phyloP scores from a whole-genome alignment of 1,140 invertebrate genomes.

The Rhyacophila brunnea region DNA sequence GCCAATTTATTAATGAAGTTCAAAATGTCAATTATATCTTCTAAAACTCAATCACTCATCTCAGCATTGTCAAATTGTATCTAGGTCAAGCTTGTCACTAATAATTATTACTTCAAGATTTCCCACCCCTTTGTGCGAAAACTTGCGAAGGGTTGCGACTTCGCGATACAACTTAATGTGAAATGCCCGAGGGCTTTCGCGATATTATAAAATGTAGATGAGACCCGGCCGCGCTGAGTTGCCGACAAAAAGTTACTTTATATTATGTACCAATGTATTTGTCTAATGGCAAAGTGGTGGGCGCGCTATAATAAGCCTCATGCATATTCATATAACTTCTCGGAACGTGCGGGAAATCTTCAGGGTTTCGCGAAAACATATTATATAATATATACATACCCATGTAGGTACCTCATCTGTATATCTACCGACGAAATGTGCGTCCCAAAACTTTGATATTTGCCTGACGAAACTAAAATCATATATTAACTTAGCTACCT shows the following conservation, averaged over 20 bases:
- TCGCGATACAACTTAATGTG: not conserved
- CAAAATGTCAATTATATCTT: too few relatives aligned
- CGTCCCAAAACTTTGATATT: too few relatives aligned
- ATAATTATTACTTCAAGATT: not conserved
- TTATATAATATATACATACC: too few relatives aligned
- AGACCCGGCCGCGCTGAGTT: not conserved
- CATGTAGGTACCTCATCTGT: too few relatives aligned
- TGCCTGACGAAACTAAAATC: too few relatives aligned
- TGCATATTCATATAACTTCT: constrained; percentile 17
- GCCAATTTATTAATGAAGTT: too few relatives aligned
- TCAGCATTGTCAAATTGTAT: not conserved
- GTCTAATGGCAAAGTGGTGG: constrained; percentile 3
- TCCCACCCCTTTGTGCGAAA: not conserved
- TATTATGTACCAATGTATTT: constrained; percentile 2
- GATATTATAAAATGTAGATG: constrained; percentile 23
- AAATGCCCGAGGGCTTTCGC: not conserved
- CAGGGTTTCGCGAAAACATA: not conserved
- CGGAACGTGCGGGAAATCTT: too few relatives aligned
- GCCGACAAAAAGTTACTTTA: constrained; percentile 13
- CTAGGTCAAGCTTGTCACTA: too few relatives aligned
- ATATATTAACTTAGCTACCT: too few relatives aligned
- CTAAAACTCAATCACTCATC: too few relatives aligned
- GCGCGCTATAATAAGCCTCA: constrained; percentile 3
- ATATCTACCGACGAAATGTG: too few relatives aligned
- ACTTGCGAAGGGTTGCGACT: not conserved